phyloP scores from a whole-genome alignment of 1,140 invertebrate species.

The Eumaeus atala region DNA sequence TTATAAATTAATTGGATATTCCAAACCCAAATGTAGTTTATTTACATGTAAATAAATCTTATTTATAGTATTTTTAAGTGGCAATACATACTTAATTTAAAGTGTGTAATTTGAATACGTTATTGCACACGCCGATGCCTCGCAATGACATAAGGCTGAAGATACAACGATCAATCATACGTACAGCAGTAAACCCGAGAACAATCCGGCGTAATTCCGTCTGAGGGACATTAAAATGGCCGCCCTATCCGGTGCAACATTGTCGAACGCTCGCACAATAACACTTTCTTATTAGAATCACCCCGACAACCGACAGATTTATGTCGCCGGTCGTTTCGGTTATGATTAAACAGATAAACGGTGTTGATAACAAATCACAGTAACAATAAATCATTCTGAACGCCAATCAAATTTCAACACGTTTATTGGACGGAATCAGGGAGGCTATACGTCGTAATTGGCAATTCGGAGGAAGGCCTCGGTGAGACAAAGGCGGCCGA shows the following conservation, averaged over 20 bases:
- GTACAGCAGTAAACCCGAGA: slow-evolving; percentile 65
- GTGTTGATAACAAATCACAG: slow-evolving; percentile 21
- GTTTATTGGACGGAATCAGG: slow-evolving; percentile 52
- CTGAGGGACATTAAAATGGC: slow-evolving; percentile 69
- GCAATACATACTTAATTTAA: no score
- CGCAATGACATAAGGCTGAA: slow-evolving; percentile 65
- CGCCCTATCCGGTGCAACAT: slow-evolving; percentile 71
- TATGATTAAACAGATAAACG: slow-evolving; percentile 30
- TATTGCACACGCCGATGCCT: slow-evolving; percentile 62
- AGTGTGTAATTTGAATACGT: slow-evolving; percentile 50
- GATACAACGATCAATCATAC: slow-evolving; percentile 71
- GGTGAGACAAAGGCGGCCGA: slow-evolving; percentile 69
- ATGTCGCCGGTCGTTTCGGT: slow-evolving; percentile 30
- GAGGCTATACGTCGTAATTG: slow-evolving; percentile 70
- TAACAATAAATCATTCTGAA: slow-evolving; percentile 61
- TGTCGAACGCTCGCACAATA: slow-evolving; percentile 46
- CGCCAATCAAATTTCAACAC: slow-evolving; percentile 50
- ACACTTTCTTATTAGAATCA: slow-evolving; percentile 56
- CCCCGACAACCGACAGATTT: slow-evolving; percentile 38
- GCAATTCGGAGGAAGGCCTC: slow-evolving; percentile 34
- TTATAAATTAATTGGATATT: no score
- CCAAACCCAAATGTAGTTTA: no score
- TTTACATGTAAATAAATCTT: no score
- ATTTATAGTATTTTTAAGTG: no score
- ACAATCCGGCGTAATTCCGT: slow-evolving; percentile 73